Base-by-base conservation (phyloP, 2,797 vertebrate genomes). In the Chanos chanos region DNA sequence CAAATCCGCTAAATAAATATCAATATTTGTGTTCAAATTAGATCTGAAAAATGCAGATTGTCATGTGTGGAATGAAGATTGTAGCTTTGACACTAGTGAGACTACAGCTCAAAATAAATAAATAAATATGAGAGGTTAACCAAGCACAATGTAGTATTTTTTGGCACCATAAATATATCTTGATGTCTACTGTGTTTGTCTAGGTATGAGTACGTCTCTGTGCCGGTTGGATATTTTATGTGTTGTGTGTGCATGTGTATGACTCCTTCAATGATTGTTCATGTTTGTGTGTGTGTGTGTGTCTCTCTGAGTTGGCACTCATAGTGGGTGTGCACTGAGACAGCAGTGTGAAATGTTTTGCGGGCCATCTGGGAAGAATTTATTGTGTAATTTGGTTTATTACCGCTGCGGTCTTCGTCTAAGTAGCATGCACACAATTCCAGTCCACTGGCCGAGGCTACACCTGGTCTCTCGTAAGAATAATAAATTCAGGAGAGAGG, bases 341-440 rank as follows among this genome's bases (percentile, higher is more conserved):
- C 82, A 83, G 88, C 84, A 86, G 87, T 87, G 88, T 93, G 91
- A 90, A 93, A 92, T 90, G 87, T 7, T 71, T 85, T 86, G 83
- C 85, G 79, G 83, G 88, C 91, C 90, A 91, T 87, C 91, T 94
- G 91, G 92, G 91, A 88, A 86, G 89, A 89, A 90, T 86, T 89
- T 86, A 89, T 85, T 74, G 72, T 82, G 81, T 89, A 69, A 91
- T 87, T 91, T 86, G 68, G 81, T 91, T 85, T 88, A 59, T 87
- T 93, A 87, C 89, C 91, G 70, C 85, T 85, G 78, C 77, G 89
- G 89, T 91, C 76, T 77, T 84, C 74, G 81, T 85, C 86, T 88
- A 89, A 91, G 87, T 85, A 89, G 85, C 87, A 89, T 79, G 83
- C 87, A 86, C 85, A 89, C 88, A 89, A 89, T 90, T 89, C 89